Percentiles rank a stretch among this genome's conserved stretches.
Evolutionary conservation across 2,888 invertebrate species (phyloP).

Genomic region (Neoitamus cyanurus): DNA sequence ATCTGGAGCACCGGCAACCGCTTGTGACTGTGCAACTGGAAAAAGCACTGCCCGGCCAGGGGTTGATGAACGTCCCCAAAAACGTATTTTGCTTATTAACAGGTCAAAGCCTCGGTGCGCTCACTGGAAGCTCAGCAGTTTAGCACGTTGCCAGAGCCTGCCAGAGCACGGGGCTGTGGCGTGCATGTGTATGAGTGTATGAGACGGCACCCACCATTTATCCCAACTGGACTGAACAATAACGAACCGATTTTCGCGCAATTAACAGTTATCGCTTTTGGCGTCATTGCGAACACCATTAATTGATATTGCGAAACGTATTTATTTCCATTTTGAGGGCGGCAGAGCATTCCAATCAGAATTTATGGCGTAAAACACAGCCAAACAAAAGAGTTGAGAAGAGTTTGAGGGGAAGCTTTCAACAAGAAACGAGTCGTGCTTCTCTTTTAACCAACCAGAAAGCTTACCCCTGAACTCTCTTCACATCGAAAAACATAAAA

Average conservation of each 20-base stretch:
- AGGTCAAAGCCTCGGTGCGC: conserved; percentile 47
- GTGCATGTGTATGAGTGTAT: not conserved
- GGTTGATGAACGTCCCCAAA: conserved; percentile 52
- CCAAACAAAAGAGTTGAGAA: not conserved
- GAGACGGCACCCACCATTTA: not conserved
- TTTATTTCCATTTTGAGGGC: not conserved
- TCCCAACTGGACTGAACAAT: not conserved
- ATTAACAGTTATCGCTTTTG: not conserved
- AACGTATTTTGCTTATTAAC: conserved; percentile 43
- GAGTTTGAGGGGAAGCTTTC: not conserved
- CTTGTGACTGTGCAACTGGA: too few species aligned
- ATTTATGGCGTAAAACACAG: not conserved
- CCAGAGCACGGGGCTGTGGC: not conserved
- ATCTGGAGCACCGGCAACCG: not conserved
- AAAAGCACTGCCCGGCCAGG: conserved; percentile 6
- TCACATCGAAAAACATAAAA: not conserved
- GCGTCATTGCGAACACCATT: not conserved
- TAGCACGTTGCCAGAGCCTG: not conserved
- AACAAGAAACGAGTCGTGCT: not conserved
- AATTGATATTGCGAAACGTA: not conserved
- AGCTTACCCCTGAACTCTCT: not conserved
- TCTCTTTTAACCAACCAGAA: not conserved
- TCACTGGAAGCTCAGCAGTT: not conserved
- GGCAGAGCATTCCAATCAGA: not conserved
- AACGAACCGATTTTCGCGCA: not conserved